Evolutionary conservation across 2,797 vertebrate genomes (phyloP).

Genomic region (Alfaro cultratus): DNA sequence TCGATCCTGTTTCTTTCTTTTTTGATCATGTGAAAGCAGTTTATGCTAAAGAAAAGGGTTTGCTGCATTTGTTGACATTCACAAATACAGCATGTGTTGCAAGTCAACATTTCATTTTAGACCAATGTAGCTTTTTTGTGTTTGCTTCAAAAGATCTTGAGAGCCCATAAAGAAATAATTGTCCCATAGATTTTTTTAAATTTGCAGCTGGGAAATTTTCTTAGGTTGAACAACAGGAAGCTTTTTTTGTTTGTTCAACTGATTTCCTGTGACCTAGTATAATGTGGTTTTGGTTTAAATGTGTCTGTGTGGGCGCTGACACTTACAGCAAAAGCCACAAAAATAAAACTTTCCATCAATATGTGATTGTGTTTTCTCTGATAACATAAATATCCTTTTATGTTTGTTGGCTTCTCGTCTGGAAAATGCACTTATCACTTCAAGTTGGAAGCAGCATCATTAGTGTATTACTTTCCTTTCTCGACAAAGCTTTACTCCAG

Average conservation of each 20-base stretch:
- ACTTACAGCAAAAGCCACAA: background rate
- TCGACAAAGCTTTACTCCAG: background rate
- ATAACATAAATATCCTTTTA: background rate
- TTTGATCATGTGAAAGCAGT: background rate
- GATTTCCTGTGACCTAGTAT: slow-evolving; percentile 2
- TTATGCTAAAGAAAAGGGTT: background rate
- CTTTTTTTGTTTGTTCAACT: background rate
- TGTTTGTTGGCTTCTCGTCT: background rate
- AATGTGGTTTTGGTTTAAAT: background rate
- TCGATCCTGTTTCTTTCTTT: background rate
- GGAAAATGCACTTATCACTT: background rate
- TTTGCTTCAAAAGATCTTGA: background rate
- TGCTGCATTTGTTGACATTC: background rate
- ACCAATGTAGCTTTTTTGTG: background rate
- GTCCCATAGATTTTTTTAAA: background rate
- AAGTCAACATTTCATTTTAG: background rate
- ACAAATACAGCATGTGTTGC: background rate
- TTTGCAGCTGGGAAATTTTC: background rate
- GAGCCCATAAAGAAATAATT: background rate
- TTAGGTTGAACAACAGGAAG: slow-evolving; percentile 14
- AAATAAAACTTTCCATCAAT: slow-evolving; percentile 1
- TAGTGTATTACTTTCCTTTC: slow-evolving; percentile 10
- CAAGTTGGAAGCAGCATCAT: background rate
- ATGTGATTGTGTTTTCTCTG: background rate
- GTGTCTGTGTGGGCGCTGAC: background rate